These are phyloP conservation scores for Eulemur albifrons DNA, from an alignment of 2,797 vertebrate genomes.

Conservation along the genomic window DNA sequence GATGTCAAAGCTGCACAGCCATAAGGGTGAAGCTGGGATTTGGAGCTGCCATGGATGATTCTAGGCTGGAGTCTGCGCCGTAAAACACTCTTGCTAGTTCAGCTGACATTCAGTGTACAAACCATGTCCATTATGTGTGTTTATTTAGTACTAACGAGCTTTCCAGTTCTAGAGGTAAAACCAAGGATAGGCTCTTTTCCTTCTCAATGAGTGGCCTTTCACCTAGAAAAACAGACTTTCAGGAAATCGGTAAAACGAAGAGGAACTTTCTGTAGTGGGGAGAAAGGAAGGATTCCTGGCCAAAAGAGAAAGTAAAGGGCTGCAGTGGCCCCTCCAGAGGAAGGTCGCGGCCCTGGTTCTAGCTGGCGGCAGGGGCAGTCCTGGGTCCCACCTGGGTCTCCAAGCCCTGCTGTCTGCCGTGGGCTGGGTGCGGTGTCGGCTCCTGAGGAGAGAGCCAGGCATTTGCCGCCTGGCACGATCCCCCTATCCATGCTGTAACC, in stretches of 20 bases:
- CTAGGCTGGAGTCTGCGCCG: background rate
- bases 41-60: background rate
- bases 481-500: background rate
- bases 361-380: background rate
- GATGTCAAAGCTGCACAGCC: background rate
- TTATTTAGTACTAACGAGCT: background rate
- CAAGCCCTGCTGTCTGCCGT: background rate
- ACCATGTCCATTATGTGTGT: background rate
- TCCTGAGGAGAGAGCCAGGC: background rate
- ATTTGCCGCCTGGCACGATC: background rate
- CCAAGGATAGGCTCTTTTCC: background rate
- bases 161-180: background rate
- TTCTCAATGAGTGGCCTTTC: background rate
- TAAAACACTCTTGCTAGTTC: background rate
- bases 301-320: background rate
- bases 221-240: background rate
- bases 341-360: rapidly evolving
- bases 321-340: background rate
- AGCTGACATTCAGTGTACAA: background rate
- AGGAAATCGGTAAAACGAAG: background rate
- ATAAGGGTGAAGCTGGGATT: background rate
- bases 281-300: background rate
- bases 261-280: background rate
- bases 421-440: rapidly evolving
- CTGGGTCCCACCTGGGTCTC: background rate